Evolutionary conservation across 2,113 vertebrate genomes (phyloP).

Genomic region (Tretioscincus oriximinensis): DNA sequence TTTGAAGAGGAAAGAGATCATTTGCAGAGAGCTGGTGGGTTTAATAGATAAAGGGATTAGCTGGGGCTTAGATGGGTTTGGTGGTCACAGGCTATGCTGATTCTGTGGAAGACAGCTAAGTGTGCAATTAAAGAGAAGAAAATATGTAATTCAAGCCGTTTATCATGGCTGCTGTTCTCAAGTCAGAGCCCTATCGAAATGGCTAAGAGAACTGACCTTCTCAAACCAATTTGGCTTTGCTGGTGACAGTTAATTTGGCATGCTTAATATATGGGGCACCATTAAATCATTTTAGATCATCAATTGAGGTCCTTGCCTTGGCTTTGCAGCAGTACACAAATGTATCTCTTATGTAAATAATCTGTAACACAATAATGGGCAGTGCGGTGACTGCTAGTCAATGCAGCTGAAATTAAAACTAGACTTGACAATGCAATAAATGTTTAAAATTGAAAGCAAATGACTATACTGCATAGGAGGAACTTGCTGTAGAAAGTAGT

Average conservation of each 20-base stretch:
- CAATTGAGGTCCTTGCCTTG: not conserved
- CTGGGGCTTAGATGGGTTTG: not conserved
- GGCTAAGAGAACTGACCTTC: not conserved
- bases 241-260: not conserved
- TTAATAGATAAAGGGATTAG: slow-evolving; percentile 21
- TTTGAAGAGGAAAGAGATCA: not conserved
- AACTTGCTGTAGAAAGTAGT: not conserved
- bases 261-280: not conserved
- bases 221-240: not conserved
- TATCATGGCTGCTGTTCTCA: slow-evolving; percentile 1
- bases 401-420: not conserved
- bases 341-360: slow-evolving; percentile 1
- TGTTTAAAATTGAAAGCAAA: not conserved
- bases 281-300: slow-evolving; percentile 3
- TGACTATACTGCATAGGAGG: not conserved
- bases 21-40: slow-evolving; percentile 13
- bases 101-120: not conserved
- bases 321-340: slow-evolving; percentile 9
- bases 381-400: not conserved
- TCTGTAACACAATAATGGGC: not conserved
- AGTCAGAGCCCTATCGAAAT: not conserved
- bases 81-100: not conserved
- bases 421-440: not conserved
- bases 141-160: slow-evolving; percentile 10
- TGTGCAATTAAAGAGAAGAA: not conserved